Base-by-base conservation (phyloP, 2,888 invertebrate genomes). In the Melanotus villosus region DNA sequence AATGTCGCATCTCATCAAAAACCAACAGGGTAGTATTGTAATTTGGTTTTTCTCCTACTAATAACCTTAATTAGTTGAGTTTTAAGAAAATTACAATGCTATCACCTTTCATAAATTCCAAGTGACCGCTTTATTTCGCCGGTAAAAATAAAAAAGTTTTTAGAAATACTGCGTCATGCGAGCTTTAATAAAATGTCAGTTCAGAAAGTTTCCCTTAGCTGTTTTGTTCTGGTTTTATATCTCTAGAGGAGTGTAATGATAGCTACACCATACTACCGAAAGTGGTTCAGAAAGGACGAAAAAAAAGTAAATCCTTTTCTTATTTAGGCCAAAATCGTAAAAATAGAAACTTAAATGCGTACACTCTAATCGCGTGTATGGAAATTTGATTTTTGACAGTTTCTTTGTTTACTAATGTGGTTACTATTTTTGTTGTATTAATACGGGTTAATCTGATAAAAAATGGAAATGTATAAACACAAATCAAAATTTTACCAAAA, bases 101-200 rank as follows among this genome's bases (percentile, higher is more conserved):
- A 26, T 26, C 26, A 7, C 26, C 7, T 3, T 26, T 26, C 26
- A 41, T 41, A 41, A 41, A 12, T 41, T 41, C 41, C n/a, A 47
- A n/a, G 47, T 47, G 47, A 47, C 21, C 47, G 10, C 47, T 47
- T 47, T 21, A 47, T 47, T 43, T 47, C 23, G 6, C n/a, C 12
- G n/a, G 23, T 14, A 23, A 12, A 10, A 23, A 47, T 47, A 47
- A 47, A 47, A 45, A 47, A 47, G 19, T 18, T 47, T 43, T 3
- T 23, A 47, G 47, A 47, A 47, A 47, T 47, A 47, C 26, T 26
- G 23, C 21, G 45, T 45, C 45, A 45, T 45, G 45, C 23, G 47
- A 47, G 47, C 47, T 47, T 47, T 47, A 47, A 47, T 47, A 47
- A 47, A 47, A 47, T 26, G 47, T 47, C 47, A 47, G 47, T 47